phyloP scores from a whole-genome alignment of 2,888 invertebrate species.

The Ecliptopera silaceata region DNA sequence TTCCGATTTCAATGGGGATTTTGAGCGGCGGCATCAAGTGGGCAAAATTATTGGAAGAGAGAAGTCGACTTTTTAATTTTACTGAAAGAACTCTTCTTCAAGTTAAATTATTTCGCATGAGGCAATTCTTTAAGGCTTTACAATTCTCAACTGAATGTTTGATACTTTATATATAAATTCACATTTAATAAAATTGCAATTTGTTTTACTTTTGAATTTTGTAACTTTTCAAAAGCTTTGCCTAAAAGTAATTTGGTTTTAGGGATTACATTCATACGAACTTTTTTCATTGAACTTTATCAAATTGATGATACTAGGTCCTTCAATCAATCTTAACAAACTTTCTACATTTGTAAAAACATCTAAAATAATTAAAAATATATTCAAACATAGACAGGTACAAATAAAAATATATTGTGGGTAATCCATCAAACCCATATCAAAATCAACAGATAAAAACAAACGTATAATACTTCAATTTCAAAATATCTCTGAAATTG shows the following conservation, averaged over 20 bases:
- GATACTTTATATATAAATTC: constrained; percentile 49
- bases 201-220: constrained; percentile 4
- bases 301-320: too few species aligned
- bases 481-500: constrained; percentile 25
- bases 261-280: too few species aligned
- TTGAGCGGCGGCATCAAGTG: constrained; percentile 53
- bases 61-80: constrained; percentile 64
- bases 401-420: neutral
- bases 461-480: constrained; percentile 16
- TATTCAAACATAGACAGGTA: neutral
- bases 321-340: too few species aligned
- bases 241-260: too few species aligned
- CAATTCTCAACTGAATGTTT: constrained; percentile 57
- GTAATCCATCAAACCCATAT: constrained; percentile 12
- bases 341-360: too few species aligned
- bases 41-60: constrained; percentile 58
- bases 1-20: constrained; percentile 62
- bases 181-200: constrained; percentile 26
- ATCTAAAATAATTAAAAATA: neutral
- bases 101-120: constrained; percentile 76
- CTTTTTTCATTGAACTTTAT: too few species aligned
- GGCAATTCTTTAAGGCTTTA: constrained; percentile 65
- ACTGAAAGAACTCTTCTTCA: constrained; percentile 57
- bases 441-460: constrained; percentile 13
- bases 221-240: neutral